Percentiles rank a stretch among this genome's conserved stretches.
These are phyloP conservation scores for Remorina albescens DNA, from an alignment of 2,797 vertebrate species.

Conservation along the genomic window DNA sequence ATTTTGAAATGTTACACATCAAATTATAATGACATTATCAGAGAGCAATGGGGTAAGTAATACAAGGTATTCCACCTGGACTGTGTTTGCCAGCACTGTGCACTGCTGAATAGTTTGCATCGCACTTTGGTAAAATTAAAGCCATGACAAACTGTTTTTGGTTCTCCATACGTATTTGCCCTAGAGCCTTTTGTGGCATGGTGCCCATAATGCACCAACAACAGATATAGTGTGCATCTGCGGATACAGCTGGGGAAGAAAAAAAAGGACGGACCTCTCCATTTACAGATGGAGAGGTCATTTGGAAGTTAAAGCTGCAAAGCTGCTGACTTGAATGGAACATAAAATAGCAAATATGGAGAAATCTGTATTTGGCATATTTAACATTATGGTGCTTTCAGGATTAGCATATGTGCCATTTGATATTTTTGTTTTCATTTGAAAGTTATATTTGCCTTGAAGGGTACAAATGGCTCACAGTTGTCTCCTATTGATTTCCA, in stretches of 20 bases:
- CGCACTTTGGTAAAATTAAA: background rate
- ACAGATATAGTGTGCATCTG: background rate
- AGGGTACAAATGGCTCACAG: background rate
- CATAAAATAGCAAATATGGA: background rate
- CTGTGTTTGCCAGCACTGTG: background rate
- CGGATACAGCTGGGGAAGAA: background rate
- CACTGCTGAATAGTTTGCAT: background rate
- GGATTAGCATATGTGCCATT: background rate
- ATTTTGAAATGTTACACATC: conserved; percentile 7
- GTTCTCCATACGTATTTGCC: background rate
- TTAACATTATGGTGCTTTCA: background rate
- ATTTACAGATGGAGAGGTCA: no score
- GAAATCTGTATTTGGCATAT: background rate
- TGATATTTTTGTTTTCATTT: background rate
- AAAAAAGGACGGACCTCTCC: background rate
- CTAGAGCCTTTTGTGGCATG: background rate
- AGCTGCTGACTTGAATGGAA: background rate
- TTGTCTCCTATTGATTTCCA: background rate
- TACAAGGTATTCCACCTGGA: background rate
- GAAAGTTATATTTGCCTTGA: background rate
- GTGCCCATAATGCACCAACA: background rate
- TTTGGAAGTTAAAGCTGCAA: no score
- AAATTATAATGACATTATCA: background rate
- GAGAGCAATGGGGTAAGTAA: background rate
- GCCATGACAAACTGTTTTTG: background rate